phyloP scores from a whole-genome alignment of 2,888 invertebrate species.

The Coleophora flavipennella region DNA sequence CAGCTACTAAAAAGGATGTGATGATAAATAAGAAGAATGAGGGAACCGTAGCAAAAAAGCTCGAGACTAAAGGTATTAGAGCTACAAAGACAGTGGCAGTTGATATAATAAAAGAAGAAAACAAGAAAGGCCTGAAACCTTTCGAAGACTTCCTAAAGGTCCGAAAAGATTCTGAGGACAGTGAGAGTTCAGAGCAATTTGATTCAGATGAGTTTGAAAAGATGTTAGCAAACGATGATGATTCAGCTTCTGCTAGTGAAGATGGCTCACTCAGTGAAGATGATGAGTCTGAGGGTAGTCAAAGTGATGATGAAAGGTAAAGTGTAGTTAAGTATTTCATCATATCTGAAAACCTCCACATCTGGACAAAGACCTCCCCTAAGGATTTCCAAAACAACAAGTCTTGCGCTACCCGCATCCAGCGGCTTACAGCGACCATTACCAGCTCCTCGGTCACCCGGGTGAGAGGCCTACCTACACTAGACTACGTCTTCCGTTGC shows the following conservation, averaged over 20 bases:
- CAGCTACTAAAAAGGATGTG: conserved; percentile 15
- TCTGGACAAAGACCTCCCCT: too few species aligned
- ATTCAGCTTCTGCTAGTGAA: conserved; percentile 21
- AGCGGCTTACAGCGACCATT: too few species aligned
- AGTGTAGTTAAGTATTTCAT: too few species aligned
- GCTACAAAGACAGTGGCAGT: conserved; percentile 12
- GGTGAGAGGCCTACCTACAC: too few species aligned
- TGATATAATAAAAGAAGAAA: conserved; percentile 13
- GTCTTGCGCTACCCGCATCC: too few species aligned
- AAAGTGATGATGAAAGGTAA: conserved; percentile 21
- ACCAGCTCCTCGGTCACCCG: too few species aligned
- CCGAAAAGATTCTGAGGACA: conserved; percentile 27
- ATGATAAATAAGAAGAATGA: conserved; percentile 8
- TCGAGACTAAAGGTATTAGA: conserved; percentile 4
- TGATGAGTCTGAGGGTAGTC: neutral
- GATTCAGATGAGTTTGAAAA: conserved; percentile 58
- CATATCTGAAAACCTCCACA: too few species aligned
- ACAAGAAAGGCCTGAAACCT: conserved; percentile 28
- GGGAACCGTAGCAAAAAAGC: conserved; percentile 7
- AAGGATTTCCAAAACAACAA: too few species aligned
- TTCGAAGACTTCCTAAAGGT: conserved; percentile 41
- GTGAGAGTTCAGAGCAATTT: conserved; percentile 43
- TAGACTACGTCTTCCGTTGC: too few species aligned
- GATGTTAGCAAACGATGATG: conserved; percentile 32
- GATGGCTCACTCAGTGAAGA: conserved; percentile 12